These are phyloP conservation scores for Clarias laeviceps DNA, from an alignment of 2,797 vertebrate genomes.

Conservation along the genomic window DNA sequence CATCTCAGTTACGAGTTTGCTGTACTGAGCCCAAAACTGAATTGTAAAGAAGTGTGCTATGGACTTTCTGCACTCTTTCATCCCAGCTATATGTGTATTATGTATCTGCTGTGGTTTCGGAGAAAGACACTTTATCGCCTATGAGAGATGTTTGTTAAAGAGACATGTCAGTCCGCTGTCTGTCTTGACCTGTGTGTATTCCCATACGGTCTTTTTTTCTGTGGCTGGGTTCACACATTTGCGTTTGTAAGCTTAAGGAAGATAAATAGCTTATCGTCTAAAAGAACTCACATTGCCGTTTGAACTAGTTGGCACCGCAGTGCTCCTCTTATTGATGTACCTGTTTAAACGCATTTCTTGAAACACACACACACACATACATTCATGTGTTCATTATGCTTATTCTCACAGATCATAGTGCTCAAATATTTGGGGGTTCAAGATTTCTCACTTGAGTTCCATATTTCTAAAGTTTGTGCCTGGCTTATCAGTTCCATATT, in stretches of 20 bases:
- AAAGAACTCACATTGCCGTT: not conserved
- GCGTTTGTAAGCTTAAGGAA: not conserved
- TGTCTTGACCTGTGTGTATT: not conserved
- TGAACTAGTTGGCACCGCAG: not conserved
- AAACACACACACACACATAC: no score
- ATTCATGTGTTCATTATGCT: not conserved
- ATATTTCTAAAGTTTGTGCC: not conserved
- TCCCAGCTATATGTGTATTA: not conserved
- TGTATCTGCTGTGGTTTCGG: not conserved
- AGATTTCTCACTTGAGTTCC: not conserved
- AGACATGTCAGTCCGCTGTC: not conserved
- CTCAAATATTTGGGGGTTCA: not conserved
- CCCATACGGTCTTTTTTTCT: not conserved
- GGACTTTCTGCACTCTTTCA: not conserved
- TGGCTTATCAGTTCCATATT: not conserved
- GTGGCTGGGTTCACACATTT: not conserved
- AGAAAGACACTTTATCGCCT: not conserved
- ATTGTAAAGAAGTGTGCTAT: no score
- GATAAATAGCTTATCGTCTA: constrained; percentile 9
- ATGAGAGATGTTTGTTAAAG: not conserved
- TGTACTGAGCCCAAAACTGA: not conserved
- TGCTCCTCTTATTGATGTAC: not conserved
- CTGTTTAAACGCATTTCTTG: not conserved
- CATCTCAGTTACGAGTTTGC: not conserved
- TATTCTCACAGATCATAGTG: not conserved